These are phyloP conservation scores for Phragmatobia fuliginosa DNA, from an alignment of 2,888 invertebrate genomes.

Conservation along the genomic window DNA sequence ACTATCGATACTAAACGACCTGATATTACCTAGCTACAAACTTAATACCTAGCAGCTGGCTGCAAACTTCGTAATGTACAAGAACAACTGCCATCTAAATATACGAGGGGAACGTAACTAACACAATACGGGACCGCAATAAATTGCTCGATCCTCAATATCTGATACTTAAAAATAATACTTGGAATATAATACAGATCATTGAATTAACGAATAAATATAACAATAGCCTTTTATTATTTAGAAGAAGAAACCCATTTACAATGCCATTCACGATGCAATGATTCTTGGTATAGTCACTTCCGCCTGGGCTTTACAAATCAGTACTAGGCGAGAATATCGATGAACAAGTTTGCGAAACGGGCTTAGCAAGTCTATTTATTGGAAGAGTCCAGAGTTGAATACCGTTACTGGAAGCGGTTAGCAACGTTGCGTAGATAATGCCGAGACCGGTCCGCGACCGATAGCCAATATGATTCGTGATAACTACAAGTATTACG, in stretches of 20 bases:
- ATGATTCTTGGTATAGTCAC: constrained; percentile 50
- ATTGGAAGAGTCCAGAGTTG: constrained; percentile 64
- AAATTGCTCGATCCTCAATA: constrained; percentile 6
- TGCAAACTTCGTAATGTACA: constrained; percentile 26
- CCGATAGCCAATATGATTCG: constrained; percentile 62
- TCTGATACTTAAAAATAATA: constrained; percentile 52
- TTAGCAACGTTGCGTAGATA: constrained; percentile 74
- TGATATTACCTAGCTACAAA: constrained; percentile 59
- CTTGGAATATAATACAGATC: constrained; percentile 51
- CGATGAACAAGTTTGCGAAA: constrained; percentile 73
- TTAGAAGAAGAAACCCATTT: constrained; percentile 23
- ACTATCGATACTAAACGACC: constrained; percentile 61
- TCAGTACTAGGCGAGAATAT: constrained; percentile 64
- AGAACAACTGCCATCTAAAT: constrained; percentile 11
- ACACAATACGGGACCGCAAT: constrained; percentile 14
- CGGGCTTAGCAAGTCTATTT: constrained; percentile 68
- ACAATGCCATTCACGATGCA: constrained; percentile 33
- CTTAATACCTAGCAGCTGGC: constrained; percentile 63
- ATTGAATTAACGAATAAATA: constrained; percentile 55
- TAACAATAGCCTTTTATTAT: constrained; percentile 26
- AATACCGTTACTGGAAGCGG: constrained; percentile 78
- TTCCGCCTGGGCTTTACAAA: constrained; percentile 64
- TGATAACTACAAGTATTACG: constrained; percentile 65
- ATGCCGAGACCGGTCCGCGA: constrained; percentile 72
- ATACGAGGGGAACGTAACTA: constrained; percentile 13